Evolutionary conservation across 2,797 vertebrate genomes (phyloP).

Genomic region (Selene dorsalis): DNA sequence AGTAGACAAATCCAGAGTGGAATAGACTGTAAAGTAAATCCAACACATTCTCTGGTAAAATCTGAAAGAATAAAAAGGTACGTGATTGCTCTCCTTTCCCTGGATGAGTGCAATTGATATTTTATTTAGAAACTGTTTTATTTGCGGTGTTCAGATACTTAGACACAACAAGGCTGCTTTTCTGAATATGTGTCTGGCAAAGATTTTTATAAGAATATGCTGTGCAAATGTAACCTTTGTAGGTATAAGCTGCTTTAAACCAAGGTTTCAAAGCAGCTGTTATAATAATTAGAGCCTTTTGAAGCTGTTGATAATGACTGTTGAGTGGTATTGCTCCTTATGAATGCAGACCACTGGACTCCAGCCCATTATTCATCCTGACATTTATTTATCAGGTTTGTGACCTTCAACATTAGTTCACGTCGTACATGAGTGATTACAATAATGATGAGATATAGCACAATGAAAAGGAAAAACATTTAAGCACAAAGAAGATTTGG

Average conservation of each 20-base stretch:
- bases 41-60: conserved; percentile 51
- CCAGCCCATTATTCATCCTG: conserved; percentile 34
- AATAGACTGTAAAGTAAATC: conserved; percentile 49
- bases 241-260: not conserved
- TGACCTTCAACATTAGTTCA: conserved; percentile 39
- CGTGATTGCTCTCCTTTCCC: conserved; percentile 26
- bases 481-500: not conserved
- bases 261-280: not conserved
- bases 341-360: conserved; percentile 13
- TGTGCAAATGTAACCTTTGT: not conserved
- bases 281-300: conserved; percentile 1
- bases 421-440: conserved; percentile 32
- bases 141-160: not conserved
- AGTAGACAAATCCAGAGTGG: not conserved
- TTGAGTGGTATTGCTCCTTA: conserved; percentile 24
- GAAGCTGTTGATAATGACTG: conserved; percentile 13
- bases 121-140: conserved; percentile 23
- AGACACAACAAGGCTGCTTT: not conserved
- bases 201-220: not conserved
- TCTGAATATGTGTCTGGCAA: not conserved
- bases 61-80: conserved; percentile 37
- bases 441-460: conserved; percentile 26
- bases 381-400: conserved; percentile 37
- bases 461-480: conserved; percentile 17
- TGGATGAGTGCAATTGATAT: conserved; percentile 15